Base-by-base conservation (phyloP, 2,888 invertebrate species). In the Aleiodes leptofemur region DNA sequence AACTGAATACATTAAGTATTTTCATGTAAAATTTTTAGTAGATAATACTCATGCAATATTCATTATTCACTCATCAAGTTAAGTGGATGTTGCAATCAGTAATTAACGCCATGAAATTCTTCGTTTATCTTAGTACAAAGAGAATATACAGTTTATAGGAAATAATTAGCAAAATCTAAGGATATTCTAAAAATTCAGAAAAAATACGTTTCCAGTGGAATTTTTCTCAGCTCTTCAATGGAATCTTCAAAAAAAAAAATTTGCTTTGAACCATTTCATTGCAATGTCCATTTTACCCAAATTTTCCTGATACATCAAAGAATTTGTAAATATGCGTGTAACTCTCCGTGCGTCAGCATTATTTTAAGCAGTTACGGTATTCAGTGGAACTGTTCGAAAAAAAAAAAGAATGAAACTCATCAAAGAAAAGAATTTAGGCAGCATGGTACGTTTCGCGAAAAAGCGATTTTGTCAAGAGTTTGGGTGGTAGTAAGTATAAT, bases 11-110 rank as follows among this genome's bases (percentile, higher is more conserved):
- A 34, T 53, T 59, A 48, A 61, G 14, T 50, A 50, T 23, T 64
- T 64, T 48, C 43, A 48, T 48, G 14, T 11, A 9, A 16, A 16
- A 16, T 43, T 43, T 9, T 8, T 29, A 16, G 16, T 59, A 68
- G 51, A 78, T 79, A 79, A 73, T 77, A 77, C 83, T 83, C 83
- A 82, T 83, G 82, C 78, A 83, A 83, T 84, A 83, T 84, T 83
- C 82, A 83, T 82, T 74, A 76, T 73, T 74, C 57, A 72, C 73
- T 73, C 64, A 73, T 73, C 61, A 64, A 66, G 55, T 38, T 16
- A 16, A 53, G 29, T 59, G 29, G 59, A 59, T 57, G 31, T 48
- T 9, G 11, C 64, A 64, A 64, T 64, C 23, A 16, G 61, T 14
- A 68, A 38, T 57, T 73, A 66, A 73, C 29, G 51, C 38, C 43